These are phyloP conservation scores for Novumbra hubbsi DNA, from an alignment of 2,797 vertebrate genomes.

Conservation along the genomic window DNA sequence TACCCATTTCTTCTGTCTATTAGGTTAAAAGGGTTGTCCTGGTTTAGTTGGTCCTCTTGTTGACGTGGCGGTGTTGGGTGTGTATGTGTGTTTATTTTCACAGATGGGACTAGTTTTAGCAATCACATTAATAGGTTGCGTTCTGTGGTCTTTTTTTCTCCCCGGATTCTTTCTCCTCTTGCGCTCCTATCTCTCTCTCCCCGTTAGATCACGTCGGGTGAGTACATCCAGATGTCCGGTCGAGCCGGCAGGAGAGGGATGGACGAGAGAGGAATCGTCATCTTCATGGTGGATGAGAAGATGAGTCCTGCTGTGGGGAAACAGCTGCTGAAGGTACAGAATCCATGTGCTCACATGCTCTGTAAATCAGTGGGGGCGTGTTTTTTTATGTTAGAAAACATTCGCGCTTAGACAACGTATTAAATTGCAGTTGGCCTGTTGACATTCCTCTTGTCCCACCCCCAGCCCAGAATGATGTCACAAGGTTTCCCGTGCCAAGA, in stretches of 20 bases:
- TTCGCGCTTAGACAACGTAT: background rate
- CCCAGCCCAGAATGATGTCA: background rate
- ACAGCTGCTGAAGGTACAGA: conserved; percentile 91
- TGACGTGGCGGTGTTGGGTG: no score
- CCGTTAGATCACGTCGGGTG: conserved; percentile 92
- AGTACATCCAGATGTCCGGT: conserved; percentile 99
- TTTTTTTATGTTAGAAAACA: background rate
- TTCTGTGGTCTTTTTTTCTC: no score
- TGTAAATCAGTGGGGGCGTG: background rate
- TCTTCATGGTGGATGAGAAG: conserved; percentile 98
- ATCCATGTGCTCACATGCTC: background rate
- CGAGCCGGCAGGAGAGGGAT: conserved; percentile 96
- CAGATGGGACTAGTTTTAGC: background rate
- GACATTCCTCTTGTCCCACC: background rate
- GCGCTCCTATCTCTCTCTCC: background rate
- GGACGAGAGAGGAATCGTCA: conserved; percentile 97
- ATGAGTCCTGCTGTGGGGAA: conserved; percentile 96
- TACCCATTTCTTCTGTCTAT: background rate
- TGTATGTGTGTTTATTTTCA: background rate
- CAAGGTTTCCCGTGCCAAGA: background rate
- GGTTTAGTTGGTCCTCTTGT: background rate
- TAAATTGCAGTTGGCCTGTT: background rate
- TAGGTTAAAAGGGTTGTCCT: background rate
- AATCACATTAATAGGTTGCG: background rate
- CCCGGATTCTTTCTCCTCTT: no score